Evolutionary conservation across 2,113 vertebrate species (phyloP).

Genomic region (Melanerpes aurifrons): DNA sequence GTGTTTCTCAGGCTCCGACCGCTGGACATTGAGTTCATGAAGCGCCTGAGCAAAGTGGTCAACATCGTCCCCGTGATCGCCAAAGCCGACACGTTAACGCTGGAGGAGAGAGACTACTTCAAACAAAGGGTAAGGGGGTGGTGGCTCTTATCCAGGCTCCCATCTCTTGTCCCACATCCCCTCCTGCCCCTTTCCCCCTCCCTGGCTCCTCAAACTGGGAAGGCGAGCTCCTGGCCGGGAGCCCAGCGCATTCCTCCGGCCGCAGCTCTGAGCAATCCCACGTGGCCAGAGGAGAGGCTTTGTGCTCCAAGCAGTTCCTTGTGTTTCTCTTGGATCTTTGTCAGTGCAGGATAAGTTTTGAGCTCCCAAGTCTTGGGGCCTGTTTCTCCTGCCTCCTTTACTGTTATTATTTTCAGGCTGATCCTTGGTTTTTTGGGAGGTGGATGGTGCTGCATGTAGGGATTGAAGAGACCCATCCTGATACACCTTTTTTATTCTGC

Average conservation of each 20-base stretch:
- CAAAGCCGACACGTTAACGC: conserved; percentile 94
- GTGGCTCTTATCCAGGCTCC: rapidly evolving
- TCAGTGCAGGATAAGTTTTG: conserved; percentile 6
- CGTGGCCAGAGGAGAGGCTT: neutral
- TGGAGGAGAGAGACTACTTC: conserved; percentile 95
- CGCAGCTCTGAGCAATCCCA: conserved; percentile 15
- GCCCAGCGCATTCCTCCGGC: conserved; percentile 44
- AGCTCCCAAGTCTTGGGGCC: neutral
- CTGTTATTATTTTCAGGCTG: neutral
- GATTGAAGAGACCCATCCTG: neutral
- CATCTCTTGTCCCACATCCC: neutral
- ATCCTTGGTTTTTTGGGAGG: neutral
- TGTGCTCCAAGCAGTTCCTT: neutral
- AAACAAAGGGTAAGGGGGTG: conserved; percentile 86
- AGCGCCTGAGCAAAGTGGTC: conserved; percentile 95
- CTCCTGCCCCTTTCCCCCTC: neutral
- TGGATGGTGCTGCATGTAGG: rapidly evolving
- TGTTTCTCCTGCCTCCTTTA: neutral
- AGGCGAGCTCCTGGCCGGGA: neutral
- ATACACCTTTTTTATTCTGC: too few relatives aligned
- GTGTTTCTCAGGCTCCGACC: conserved; percentile 84
- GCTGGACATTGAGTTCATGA: conserved; percentile 97
- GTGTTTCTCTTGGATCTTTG: conserved; percentile 70
- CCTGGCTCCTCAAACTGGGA: neutral
- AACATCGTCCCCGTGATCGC: conserved; percentile 97